phyloP scores from a whole-genome alignment of 2,113 vertebrate genomes.

The Columba janthina region DNA sequence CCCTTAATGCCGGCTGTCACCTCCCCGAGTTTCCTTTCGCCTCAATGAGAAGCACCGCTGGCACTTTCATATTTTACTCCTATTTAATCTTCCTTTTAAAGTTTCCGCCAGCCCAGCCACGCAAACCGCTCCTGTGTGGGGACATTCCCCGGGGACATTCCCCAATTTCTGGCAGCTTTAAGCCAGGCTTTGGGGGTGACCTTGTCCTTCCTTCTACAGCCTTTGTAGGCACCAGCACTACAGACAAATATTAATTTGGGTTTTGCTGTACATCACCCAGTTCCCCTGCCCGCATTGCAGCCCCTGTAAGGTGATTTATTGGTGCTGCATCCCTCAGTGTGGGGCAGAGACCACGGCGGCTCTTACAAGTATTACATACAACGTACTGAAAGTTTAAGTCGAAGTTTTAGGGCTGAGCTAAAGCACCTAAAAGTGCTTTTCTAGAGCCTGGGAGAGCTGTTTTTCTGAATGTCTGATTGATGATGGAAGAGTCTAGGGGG shows the following conservation, averaged over 20 bases:
- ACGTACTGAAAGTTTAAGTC: neutral
- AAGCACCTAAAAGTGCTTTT: neutral
- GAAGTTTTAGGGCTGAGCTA: neutral
- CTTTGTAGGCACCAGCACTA: neutral
- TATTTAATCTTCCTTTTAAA: neutral
- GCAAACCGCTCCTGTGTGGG: neutral
- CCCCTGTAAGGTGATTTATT: neutral
- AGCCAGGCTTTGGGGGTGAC: neutral
- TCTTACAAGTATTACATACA: neutral
- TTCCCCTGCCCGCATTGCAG: neutral
- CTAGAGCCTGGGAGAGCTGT: neutral
- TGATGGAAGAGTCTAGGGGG: neutral
- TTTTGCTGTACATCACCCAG: accelerated
- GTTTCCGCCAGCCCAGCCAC: neutral
- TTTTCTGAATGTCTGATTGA: neutral
- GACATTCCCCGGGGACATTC: neutral
- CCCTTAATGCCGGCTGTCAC: neutral
- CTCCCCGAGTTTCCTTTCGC: neutral
- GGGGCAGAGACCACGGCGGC: accelerated
- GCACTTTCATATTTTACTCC: neutral
- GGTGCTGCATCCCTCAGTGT: neutral
- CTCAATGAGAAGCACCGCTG: accelerated
- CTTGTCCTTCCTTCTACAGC: neutral
- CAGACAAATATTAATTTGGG: no score
- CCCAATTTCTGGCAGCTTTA: neutral